phyloP scores from a whole-genome alignment of 2,113 vertebrate genomes.

The Herpailurus yagouaroundi region DNA sequence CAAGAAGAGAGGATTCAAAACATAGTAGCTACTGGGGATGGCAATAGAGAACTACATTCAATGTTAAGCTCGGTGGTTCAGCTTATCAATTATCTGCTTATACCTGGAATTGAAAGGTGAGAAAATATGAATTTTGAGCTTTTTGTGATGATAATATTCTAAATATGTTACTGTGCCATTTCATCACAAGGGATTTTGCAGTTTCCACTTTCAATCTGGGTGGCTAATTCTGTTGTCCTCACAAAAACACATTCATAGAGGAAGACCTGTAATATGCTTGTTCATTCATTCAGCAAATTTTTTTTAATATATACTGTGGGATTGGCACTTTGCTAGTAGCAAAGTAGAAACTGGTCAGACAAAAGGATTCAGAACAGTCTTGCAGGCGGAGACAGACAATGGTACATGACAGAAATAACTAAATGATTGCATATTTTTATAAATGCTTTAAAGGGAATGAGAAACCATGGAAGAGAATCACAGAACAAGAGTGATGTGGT shows the following conservation, averaged over 20 bases:
- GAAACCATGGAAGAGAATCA: not conserved
- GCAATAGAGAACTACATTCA: not conserved
- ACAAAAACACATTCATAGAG: not conserved
- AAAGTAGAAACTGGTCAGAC: not conserved
- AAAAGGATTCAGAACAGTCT: not conserved
- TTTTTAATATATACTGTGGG: not conserved
- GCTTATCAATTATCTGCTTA: not conserved
- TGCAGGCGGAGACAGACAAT: not conserved
- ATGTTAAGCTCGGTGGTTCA: not conserved
- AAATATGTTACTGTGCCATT: not conserved
- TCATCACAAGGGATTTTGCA: not conserved
- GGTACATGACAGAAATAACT: not conserved
- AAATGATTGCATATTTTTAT: not conserved
- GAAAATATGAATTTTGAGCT: not conserved
- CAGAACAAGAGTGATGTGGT: not conserved
- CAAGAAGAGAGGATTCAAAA: not conserved
- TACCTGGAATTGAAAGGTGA: not conserved
- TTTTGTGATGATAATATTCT: not conserved
- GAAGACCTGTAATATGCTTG: not conserved
- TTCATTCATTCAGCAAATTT: not conserved
- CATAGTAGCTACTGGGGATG: not conserved
- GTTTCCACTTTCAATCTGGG: not conserved
- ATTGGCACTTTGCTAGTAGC: not conserved
- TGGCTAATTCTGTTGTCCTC: not conserved
- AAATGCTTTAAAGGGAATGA: not conserved